A percentile compares a stretch with the other conserved stretches of the same genome.
These are phyloP conservation scores for Microctonus aethiopoides DNA, from an alignment of 2,888 invertebrate genomes.

Conservation along the genomic window DNA sequence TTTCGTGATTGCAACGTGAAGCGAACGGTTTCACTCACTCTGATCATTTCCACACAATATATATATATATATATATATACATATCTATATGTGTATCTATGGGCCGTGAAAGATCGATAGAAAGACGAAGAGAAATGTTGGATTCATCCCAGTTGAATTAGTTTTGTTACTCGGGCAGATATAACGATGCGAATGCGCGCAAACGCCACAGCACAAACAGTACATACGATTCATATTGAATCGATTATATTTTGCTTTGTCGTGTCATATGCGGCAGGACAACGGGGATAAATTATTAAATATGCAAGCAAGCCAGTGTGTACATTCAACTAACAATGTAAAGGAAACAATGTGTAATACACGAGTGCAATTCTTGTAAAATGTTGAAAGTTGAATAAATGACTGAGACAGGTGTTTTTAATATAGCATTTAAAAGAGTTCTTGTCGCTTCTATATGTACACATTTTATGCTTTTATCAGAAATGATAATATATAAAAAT, in stretches of 20 bases:
- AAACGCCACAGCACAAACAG: not conserved
- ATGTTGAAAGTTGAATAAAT: not conserved
- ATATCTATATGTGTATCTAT: not conserved
- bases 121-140: not conserved
- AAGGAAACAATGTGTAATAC: not conserved
- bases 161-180: slow-evolving; percentile 9
- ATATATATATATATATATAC: no score
- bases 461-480: not conserved
- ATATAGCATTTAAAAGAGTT: not conserved
- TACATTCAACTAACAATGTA: not conserved
- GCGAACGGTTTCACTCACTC: slow-evolving; percentile 9
- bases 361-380: not conserved
- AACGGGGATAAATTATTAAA: not conserved
- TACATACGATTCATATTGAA: not conserved
- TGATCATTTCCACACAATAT: slow-evolving; percentile 16
- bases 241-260: slow-evolving; percentile 1
- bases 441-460: no score
- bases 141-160: slow-evolving; percentile 10
- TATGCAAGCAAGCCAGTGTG: not conserved
- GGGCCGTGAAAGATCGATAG: not conserved
- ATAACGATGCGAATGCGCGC: slow-evolving; percentile 2
- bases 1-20: slow-evolving; percentile 26
- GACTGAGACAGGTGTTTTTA: not conserved
- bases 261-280: not conserved
- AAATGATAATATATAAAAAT: not conserved